Percentiles rank a stretch among this genome's conserved stretches.
Evolutionary conservation across 35 echinoderm and acorn worm genomes (phyloP).

Genomic region (Apostichopus californicus): DNA sequence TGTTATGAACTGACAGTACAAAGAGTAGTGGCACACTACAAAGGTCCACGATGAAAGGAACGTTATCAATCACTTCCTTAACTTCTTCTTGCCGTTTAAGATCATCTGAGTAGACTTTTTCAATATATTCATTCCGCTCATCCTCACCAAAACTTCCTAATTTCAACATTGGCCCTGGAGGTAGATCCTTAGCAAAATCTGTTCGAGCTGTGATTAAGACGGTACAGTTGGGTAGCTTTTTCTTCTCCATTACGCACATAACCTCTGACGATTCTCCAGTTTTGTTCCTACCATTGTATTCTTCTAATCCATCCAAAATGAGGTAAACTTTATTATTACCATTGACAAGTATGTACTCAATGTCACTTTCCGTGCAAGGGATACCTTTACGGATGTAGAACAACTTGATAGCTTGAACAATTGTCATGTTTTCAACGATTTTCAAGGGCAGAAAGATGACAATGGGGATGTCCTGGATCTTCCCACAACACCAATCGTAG

Average conservation of each 20-base stretch:
- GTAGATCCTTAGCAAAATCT: neutral
- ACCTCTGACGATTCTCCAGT: neutral
- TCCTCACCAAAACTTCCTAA: too few relatives aligned
- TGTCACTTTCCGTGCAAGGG: neutral
- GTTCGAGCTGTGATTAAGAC: neutral
- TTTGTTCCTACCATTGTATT: neutral
- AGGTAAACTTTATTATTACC: neutral
- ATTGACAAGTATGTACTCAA: neutral
- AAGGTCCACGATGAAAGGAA: neutral
- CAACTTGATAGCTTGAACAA: too few relatives aligned
- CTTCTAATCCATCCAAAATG: too few relatives aligned
- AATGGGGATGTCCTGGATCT: neutral
- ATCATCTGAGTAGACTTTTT: neutral
- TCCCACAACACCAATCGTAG: conserved; percentile 5
- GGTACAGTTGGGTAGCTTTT: neutral
- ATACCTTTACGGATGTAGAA: neutral
- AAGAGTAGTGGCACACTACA: neutral
- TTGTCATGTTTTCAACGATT: neutral
- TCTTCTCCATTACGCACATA: neutral
- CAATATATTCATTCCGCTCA: too few relatives aligned
- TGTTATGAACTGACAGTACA: neutral
- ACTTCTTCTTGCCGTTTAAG: neutral
- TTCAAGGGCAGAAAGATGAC: neutral
- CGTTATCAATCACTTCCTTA: neutral
- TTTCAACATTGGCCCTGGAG: neutral